These are phyloP conservation scores for Tigriopus californicus DNA, from an alignment of 2,888 invertebrate genomes.

Conservation along the genomic window DNA sequence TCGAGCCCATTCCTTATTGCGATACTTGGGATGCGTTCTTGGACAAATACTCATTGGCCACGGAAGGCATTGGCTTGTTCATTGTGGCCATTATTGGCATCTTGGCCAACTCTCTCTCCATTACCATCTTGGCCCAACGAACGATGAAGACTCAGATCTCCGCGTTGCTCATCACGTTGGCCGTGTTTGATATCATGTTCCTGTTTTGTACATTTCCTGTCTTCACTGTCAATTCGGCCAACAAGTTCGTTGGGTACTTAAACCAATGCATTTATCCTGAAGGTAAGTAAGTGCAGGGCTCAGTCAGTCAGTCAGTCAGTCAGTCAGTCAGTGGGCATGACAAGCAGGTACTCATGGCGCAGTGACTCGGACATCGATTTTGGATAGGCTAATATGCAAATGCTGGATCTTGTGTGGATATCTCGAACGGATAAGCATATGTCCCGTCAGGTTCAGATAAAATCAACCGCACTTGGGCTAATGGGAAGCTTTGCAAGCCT, in stretches of 20 bases:
- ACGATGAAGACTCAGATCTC: conserved; percentile 12
- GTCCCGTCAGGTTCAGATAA: no score
- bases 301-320: no score
- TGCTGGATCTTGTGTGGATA: no score
- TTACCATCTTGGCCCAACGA: conserved; percentile 7
- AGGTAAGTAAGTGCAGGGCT: conserved; percentile 1
- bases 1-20: no score
- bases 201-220: conserved; percentile 12
- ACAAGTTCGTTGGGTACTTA: background rate
- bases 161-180: conserved; percentile 9
- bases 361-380: no score
- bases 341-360: no score
- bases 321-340: no score
- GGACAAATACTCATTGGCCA: conserved; percentile 7
- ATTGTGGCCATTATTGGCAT: conserved; percentile 7
- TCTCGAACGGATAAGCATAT: no score
- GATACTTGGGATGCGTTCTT: background rate
- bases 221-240: conserved; percentile 1
- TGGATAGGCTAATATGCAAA: no score
- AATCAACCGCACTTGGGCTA: no score
- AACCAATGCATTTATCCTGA: conserved; percentile 6
- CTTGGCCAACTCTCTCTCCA: conserved; percentile 1
- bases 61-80: conserved; percentile 11
- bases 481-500: no score
- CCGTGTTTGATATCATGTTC: conserved; percentile 9